Evolutionary conservation across 2,797 vertebrate genomes (phyloP).

Genomic region (Cuniculus paca): DNA sequence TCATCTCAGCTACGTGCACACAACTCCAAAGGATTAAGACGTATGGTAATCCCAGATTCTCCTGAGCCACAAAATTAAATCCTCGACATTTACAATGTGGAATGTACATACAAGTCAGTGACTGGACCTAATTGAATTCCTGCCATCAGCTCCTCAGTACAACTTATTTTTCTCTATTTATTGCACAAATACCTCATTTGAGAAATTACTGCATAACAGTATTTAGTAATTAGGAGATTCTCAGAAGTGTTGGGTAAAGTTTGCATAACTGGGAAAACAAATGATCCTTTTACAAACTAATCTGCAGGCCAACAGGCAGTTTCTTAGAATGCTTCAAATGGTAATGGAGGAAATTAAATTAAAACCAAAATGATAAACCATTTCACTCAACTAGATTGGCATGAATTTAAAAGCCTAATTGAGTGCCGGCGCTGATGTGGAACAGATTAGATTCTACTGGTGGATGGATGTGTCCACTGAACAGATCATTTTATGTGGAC

Average conservation of each 20-base stretch:
- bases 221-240: neutral
- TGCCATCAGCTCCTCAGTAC: neutral
- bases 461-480: neutral
- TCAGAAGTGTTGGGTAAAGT: neutral
- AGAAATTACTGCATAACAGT: neutral
- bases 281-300: neutral
- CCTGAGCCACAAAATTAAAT: slow-evolving; percentile 29
- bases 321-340: neutral
- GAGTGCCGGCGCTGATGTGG: too few relatives aligned
- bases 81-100: neutral
- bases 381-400: neutral
- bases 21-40: neutral
- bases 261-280: neutral
- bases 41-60: neutral
- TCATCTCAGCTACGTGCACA: neutral
- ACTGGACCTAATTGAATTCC: neutral
- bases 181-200: neutral
- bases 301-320: neutral
- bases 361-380: neutral
- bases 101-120: rapidly evolving
- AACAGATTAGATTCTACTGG: neutral
- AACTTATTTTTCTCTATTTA: neutral
- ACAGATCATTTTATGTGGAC: neutral
- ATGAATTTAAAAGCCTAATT: neutral
- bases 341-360: neutral